Percentiles rank a stretch among this genome's conserved stretches.
Evolutionary conservation across 2,888 invertebrate genomes (phyloP).

Genomic region (Sarcophaga subvicina): DNA sequence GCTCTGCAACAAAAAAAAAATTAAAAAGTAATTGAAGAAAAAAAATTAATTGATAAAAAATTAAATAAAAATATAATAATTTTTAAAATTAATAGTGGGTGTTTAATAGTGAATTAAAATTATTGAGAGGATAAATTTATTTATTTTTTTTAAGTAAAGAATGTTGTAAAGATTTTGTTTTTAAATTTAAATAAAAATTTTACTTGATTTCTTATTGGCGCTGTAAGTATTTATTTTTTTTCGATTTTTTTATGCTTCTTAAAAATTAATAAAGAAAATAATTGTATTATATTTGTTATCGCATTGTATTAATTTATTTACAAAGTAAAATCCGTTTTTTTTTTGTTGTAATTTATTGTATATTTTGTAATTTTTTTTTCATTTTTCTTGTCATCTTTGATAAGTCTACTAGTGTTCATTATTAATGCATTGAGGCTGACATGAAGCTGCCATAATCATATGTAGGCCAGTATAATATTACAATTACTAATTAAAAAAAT

Average conservation of each 20-base stretch:
- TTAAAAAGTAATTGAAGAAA: no score
- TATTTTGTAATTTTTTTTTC: neutral
- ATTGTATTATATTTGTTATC: neutral
- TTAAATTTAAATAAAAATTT: no score
- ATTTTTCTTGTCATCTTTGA: neutral
- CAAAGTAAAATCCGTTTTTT: constrained; percentile 21
- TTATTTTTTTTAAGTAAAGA: no score
- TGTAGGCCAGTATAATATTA: neutral
- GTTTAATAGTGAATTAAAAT: no score
- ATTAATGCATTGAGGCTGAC: neutral
- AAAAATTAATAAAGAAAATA: neutral
- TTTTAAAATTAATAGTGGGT: no score
- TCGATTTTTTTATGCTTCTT: no score
- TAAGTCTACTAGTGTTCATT: neutral
- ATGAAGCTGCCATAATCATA: neutral
- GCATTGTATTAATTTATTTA: constrained; percentile 13
- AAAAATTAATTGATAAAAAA: no score
- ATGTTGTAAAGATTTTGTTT: no score
- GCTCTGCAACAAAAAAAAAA: neutral
- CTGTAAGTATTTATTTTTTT: no score
- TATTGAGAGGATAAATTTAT: no score
- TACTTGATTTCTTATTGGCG: no score
- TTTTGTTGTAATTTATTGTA: neutral
- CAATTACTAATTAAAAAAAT: neutral
- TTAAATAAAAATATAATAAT: no score